phyloP scores from a whole-genome alignment of 2,797 vertebrate species.

The Schizopygopsis malacanthus region DNA sequence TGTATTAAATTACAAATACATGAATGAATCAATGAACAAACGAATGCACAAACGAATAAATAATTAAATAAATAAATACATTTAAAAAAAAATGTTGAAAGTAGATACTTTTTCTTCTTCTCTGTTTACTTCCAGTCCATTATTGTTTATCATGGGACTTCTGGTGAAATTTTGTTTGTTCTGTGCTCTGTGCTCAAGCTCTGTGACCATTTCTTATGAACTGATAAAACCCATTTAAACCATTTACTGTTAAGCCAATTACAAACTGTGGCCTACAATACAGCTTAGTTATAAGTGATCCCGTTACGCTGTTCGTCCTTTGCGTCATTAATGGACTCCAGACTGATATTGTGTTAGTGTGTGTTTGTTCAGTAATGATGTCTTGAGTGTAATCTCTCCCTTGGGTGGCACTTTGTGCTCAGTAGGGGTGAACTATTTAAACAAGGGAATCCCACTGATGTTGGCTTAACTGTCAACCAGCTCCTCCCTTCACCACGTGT shows the following conservation, averaged over 20 bases:
- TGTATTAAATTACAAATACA: background rate
- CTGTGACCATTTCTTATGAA: background rate
- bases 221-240: conserved; percentile 13
- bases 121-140: background rate
- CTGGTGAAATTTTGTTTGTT: background rate
- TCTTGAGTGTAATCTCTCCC: conserved; percentile 34
- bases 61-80: too few relatives aligned
- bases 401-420: conserved; percentile 41
- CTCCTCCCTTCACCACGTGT: conserved; percentile 34
- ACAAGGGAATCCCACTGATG: conserved; percentile 33
- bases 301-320: background rate
- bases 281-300: background rate
- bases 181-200: too few relatives aligned
- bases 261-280: background rate
- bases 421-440: conserved; percentile 41
- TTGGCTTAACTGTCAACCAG: conserved; percentile 29
- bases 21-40: background rate
- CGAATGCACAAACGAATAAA: background rate
- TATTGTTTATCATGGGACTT: background rate
- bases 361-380: conserved; percentile 43
- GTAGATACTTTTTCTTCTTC: background rate
- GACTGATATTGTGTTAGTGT: conserved; percentile 34
- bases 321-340: conserved; percentile 15
- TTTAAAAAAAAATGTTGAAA: too few relatives aligned
- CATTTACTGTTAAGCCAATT: background rate